These are phyloP conservation scores for Plutella xylostella DNA, from an alignment of 2,888 invertebrate species.

Conservation along the genomic window DNA sequence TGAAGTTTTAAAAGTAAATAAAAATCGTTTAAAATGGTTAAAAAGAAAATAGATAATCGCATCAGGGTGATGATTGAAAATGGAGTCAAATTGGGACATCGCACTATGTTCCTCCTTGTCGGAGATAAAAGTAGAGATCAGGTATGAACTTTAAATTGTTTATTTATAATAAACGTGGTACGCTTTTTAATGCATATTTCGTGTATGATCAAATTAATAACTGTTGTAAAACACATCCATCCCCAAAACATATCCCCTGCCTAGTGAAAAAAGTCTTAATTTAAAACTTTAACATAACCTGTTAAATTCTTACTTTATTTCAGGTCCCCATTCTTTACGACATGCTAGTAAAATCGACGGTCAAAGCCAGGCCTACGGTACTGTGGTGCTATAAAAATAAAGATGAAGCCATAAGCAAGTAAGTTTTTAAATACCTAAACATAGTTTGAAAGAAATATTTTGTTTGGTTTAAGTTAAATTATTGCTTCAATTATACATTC, in stretches of 20 bases:
- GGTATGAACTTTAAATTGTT: slow-evolving; percentile 56
- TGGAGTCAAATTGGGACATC: slow-evolving; percentile 90
- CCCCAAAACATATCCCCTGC: neutral
- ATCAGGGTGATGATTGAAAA: slow-evolving; percentile 96
- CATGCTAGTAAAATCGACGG: slow-evolving; percentile 94
- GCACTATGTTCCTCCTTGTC: slow-evolving; percentile 94
- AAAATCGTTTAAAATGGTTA: slow-evolving; percentile 75
- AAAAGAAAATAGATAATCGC: slow-evolving; percentile 97
- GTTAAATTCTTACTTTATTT: slow-evolving; percentile 17
- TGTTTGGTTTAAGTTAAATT: neutral
- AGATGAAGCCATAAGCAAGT: slow-evolving; percentile 90
- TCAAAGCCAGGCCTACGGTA: slow-evolving; percentile 93
- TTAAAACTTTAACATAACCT: neutral
- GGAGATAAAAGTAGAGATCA: slow-evolving; percentile 97
- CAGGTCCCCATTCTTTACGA: slow-evolving; percentile 97
- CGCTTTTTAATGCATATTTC: neutral
- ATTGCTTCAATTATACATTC: too few relatives aligned
- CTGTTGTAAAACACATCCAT: neutral
- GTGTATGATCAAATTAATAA: neutral
- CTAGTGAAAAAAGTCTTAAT: neutral
- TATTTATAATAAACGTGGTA: neutral
- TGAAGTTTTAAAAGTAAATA: too few relatives aligned
- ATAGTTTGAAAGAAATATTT: neutral
- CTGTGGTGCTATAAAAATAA: slow-evolving; percentile 98
- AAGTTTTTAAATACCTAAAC: slow-evolving; percentile 25